Evolutionary conservation across 2,888 invertebrate genomes (phyloP).

Genomic region (Nymphalis urticae): DNA sequence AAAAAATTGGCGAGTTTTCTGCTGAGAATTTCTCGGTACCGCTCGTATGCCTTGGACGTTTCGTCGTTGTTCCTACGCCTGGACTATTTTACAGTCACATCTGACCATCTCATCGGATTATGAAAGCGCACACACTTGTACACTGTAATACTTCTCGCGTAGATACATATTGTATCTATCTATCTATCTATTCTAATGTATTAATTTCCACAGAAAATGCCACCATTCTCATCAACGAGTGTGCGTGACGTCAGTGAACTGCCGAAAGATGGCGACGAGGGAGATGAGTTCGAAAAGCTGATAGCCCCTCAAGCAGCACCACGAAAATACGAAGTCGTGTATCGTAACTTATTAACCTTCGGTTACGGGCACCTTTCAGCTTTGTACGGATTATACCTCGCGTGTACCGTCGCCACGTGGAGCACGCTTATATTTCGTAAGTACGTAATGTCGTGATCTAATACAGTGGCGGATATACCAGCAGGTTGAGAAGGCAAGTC

Average conservation of each 20-base stretch:
- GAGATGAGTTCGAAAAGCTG: conserved; percentile 36
- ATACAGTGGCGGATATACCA: too few relatives aligned
- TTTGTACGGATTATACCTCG: conserved; percentile 49
- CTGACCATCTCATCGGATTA: too few relatives aligned
- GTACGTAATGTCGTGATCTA: conserved; percentile 25
- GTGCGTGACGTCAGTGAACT: conserved; percentile 9
- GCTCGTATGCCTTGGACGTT: too few relatives aligned
- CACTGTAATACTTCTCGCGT: too few relatives aligned
- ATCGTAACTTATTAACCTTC: conserved; percentile 45
- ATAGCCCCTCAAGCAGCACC: conserved; percentile 44
- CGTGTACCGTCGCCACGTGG: conserved; percentile 48
- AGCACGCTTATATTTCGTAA: conserved; percentile 49
- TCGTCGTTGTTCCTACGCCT: too few relatives aligned
- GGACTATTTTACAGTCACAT: too few relatives aligned
- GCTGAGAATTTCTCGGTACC: too few relatives aligned
- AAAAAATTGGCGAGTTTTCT: too few relatives aligned
- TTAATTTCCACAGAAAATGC: conserved; percentile 29
- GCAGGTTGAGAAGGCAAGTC: too few relatives aligned
- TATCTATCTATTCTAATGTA: neutral
- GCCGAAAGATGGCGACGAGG: conserved; percentile 8
- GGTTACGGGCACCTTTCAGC: conserved; percentile 47
- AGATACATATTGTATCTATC: too few relatives aligned
- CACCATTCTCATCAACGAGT: conserved; percentile 18
- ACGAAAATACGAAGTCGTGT: conserved; percentile 45
- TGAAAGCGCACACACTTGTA: too few relatives aligned